Evolutionary conservation across 2,113 vertebrate species (phyloP), one percentile per base, ranked within the genome.

Genomic region (Tachuris rubrigastra): DNA sequence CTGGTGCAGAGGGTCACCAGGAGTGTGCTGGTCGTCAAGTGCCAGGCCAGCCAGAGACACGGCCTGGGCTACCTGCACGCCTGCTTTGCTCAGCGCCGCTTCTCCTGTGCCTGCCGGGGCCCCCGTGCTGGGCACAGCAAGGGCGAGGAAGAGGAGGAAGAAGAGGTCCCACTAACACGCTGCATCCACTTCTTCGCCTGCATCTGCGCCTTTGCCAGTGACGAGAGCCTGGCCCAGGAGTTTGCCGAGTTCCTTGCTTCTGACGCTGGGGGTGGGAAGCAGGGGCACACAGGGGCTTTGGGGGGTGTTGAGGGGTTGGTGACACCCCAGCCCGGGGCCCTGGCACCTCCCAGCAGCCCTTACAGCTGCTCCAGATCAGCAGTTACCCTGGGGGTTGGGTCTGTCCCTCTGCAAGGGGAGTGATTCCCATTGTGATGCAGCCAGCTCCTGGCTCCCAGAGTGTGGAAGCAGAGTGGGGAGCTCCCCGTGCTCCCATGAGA

Each of bases 181-280:
- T 99, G 99, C 96, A 97, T 99, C n/a, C 99, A 99, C 94, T 99
- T 99, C 98, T 98, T 99, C 41, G 99, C 99, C 92, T 99, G 99
- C 41, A 96, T 99, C 81, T 99, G 99, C 49, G 99, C 99, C 85
- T 99, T 99, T 16, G 98, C 98, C 76, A 99, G 99, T 14, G 98
- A 99, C 0, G 98, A 99, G 37, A 98, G 98, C 66, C 97, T 99
- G 96, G 98, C 98, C 2, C 96, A 98, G 63, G 99, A 99, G 96
- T 99, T 99, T 30, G 97, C 98, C 0, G 97, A 98, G 13, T 99
- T 99, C 97, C 98, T 99, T 53, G 93, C 95, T 96, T 97, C 94
- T 18, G 97, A 98, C 17, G 83, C 97, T 4, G 96, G 85, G 0
- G 98, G 99, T 99, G 97, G 81, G 98, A 90, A 42, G 63, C 41